Evolutionary conservation across 2,888 invertebrate species (phyloP), one percentile per base, ranked within the genome.

Genomic region (Perdita meconis): DNA sequence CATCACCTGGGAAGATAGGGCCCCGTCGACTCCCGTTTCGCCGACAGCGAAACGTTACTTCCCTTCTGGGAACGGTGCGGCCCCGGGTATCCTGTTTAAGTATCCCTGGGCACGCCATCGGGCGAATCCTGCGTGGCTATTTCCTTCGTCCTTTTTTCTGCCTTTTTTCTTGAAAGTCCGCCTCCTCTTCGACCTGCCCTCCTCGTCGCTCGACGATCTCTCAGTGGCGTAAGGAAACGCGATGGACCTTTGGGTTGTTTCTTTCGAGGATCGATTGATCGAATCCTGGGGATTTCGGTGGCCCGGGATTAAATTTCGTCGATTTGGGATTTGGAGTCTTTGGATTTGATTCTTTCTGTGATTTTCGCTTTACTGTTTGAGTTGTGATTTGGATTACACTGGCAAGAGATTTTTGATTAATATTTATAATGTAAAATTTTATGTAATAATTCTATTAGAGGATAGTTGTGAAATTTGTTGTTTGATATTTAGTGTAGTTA

Each of bases 91-190:
- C 80, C 81, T 83, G 81, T 84, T 84, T 89, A 90, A 90, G 89
- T 90, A 89, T 89, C 89, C 85, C 70, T 82, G 88, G 86, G 86
- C 90, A 90, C 91, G 91, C 90, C 89, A 91, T 90, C 89, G 88
- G 47, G 86, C 84, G 71, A 87, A 86, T 87, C 83, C 82, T 84
- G 65, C 73, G 73, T 71, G 38, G 47, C 42, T 6, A 19, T 44
- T n/a, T n/a, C 8, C 36, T 83, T 86, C 82, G 86, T 87, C 85
- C 77, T 86, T 85, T 83, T 78, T 77, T 47, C 57, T 53, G 26
- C 42, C 56, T 36, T 36, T 76, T 63, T 65, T 42, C 69, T 63
- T 67, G n/a, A n/a, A n/a, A n/a, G n/a, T n/a, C n/a, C 38, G n/a
- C 13, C 55, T 36, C 13, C 2, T 59, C 38, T 16, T 34, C 42